Conservation (phyloP, 2,797 vertebrate genomes). For the Avahi laniger region DNA sequence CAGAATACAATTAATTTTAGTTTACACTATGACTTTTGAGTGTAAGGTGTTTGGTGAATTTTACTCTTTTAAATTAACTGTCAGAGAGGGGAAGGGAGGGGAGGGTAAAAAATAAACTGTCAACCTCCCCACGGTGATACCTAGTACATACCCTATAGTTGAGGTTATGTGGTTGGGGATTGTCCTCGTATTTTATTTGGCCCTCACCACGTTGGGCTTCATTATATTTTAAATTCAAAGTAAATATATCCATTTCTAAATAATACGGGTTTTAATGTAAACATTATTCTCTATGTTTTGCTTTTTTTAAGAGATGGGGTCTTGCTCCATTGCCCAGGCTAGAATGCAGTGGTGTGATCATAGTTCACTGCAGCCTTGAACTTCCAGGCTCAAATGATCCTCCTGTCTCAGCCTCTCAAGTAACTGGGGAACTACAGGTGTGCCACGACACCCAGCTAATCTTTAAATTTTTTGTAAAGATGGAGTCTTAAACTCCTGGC, state of each 20-base stretch:
- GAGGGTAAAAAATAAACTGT: background rate
- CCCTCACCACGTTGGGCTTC: background rate
- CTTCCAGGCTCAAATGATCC: background rate
- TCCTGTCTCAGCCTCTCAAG: background rate
- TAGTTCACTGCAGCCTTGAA: background rate
- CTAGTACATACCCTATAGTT: background rate
- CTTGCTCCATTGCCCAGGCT: background rate
- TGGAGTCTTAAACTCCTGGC: background rate
- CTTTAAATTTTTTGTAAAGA: background rate
- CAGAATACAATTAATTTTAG: background rate
- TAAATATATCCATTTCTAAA: background rate
- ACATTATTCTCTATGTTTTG: background rate
- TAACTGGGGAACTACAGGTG: background rate
- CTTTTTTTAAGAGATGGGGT: background rate
- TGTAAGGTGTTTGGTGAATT: background rate
- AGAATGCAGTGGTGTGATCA: background rate
- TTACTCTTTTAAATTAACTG: background rate
- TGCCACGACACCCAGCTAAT: background rate
- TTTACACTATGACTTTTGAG: background rate
- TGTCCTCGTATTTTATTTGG: background rate
- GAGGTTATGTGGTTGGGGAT: background rate
- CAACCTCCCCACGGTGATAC: background rate
- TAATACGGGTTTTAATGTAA: background rate
- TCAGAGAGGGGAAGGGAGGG: too few relatives aligned
- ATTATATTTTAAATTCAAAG: constrained; percentile 29